Percentiles rank a stretch among this genome's conserved stretches.
Conservation (phyloP, 2,113 vertebrate species). For the Leptobrachium ailaonicum region DNA sequence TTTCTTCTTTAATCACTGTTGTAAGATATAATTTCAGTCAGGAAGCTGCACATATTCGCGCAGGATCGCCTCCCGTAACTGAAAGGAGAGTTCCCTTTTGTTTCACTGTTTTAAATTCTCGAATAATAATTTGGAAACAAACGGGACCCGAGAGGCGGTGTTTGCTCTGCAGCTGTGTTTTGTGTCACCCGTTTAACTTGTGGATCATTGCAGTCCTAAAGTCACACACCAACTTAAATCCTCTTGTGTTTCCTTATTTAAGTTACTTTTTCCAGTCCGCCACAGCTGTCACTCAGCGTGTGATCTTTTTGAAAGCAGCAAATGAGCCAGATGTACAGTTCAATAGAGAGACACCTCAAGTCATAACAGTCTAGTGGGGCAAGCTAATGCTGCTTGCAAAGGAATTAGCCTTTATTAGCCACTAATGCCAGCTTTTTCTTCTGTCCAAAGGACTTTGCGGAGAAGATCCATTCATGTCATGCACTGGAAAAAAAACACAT, state of each 20-base stretch:
- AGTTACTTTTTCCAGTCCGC: conserved; percentile 55
- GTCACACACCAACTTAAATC: conserved; percentile 43
- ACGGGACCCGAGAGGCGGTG: conserved; percentile 18
- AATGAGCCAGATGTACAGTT: conserved; percentile 64
- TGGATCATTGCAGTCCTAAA: conserved; percentile 52
- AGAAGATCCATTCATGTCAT: conserved; percentile 59
- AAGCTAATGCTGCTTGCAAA: conserved; percentile 66
- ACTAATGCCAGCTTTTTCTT: conserved; percentile 59
- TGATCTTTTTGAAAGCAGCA: conserved; percentile 61
- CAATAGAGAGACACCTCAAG: conserved; percentile 65
- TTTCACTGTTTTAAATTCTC: conserved; percentile 20
- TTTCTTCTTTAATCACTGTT: too few relatives aligned
- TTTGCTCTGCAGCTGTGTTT: conserved; percentile 25
- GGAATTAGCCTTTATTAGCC: conserved; percentile 66
- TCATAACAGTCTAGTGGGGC: conserved; percentile 66
- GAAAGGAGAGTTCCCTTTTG: conserved; percentile 10
- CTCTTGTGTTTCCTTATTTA: conserved; percentile 58
- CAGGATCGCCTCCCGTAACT: not conserved
- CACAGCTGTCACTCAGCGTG: conserved; percentile 56
- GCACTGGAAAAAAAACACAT: conserved; percentile 57
- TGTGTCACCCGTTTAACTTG: conserved; percentile 46
- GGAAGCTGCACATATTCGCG: too few relatives aligned
- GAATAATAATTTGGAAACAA: conserved; percentile 41
- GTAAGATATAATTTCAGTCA: too few relatives aligned
- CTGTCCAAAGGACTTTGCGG: conserved; percentile 56